phyloP scores from a whole-genome alignment of 2,113 vertebrate species.

The Sphyrna mokarran region DNA sequence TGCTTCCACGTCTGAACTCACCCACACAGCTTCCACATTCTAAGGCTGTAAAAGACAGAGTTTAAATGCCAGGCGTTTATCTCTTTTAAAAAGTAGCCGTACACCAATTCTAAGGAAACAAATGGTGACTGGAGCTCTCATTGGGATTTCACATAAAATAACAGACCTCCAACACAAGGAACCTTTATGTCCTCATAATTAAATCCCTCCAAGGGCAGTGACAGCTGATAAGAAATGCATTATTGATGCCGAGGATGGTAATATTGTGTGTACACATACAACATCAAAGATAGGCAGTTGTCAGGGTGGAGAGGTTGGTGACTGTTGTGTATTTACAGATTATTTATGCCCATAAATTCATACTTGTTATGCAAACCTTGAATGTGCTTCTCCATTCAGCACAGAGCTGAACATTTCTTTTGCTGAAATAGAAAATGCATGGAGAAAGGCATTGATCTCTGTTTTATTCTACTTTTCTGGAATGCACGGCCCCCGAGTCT shows the following conservation, averaged over 20 bases:
- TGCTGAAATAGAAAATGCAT: neutral
- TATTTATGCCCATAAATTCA: slow-evolving; percentile 16
- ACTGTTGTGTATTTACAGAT: neutral
- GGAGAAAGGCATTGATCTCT: neutral
- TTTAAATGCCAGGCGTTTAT: neutral
- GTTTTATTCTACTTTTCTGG: neutral
- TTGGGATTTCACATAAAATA: neutral
- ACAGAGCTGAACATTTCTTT: neutral
- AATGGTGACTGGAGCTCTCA: neutral
- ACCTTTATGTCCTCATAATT: neutral
- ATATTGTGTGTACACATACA: neutral
- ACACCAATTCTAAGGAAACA: neutral
- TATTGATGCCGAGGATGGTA: neutral
- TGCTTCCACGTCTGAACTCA: too few relatives aligned
- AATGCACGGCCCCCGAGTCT: neutral
- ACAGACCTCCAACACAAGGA: neutral
- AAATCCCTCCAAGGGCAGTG: neutral
- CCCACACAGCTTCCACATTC: too few relatives aligned
- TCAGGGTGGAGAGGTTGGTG: neutral
- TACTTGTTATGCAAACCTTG: neutral
- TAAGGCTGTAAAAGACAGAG: neutral
- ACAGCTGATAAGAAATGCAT: slow-evolving; percentile 2
- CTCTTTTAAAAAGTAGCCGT: neutral
- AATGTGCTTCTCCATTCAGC: neutral
- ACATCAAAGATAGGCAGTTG: neutral